Base-by-base conservation (phyloP, 2,113 vertebrate genomes). In the Pyrgilauda ruficollis region DNA sequence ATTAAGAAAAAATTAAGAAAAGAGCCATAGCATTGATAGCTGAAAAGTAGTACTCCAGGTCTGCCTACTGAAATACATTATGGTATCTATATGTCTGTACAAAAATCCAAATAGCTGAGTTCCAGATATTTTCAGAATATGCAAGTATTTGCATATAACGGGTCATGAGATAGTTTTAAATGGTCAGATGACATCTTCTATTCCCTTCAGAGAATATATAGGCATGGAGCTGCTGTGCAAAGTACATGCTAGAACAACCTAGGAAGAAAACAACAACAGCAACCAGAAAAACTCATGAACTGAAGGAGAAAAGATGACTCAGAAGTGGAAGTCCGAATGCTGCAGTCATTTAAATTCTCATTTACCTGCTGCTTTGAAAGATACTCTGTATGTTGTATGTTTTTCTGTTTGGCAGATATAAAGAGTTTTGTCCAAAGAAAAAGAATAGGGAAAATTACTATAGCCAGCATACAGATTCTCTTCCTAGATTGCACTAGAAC, bases 61-160 rank as follows among this genome's bases (percentile, higher is more conserved):
- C 61, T 10, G 1, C 28, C 18, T 67, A 19, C 21, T 39, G 52
- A 87, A 93, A 75, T 12, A 63, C 8, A 61, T 63, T 5, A 20
- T 50, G 37, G 2, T 84, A 22, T 7, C 1, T 41, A 16, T 35
- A n/a, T 0, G 0, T 22, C 47, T 63, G 21, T 56, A 88, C 6
- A 10, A 50, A 85, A 90, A 59, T 56, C 23, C 27, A 64, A 41
- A 58, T 5, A 93, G 17, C 7, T 33, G 22, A 58, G 10, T 53
- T 41, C 9, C 9, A 0, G 5, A 5, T 47, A 47, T 39, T 87
- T 80, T 64, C 37, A 66, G 16, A 93, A 33, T 31, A 49, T 31
- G 7, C 4, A 24, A 16, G 4, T 44, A 66, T 53, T 70, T 67
- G 10, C 59, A 37, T 37, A 37, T 37, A 37, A 37, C 35, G 8